phyloP scores from a whole-genome alignment of 1,140 invertebrate species.

The Lordiphosa stackelbergi region DNA sequence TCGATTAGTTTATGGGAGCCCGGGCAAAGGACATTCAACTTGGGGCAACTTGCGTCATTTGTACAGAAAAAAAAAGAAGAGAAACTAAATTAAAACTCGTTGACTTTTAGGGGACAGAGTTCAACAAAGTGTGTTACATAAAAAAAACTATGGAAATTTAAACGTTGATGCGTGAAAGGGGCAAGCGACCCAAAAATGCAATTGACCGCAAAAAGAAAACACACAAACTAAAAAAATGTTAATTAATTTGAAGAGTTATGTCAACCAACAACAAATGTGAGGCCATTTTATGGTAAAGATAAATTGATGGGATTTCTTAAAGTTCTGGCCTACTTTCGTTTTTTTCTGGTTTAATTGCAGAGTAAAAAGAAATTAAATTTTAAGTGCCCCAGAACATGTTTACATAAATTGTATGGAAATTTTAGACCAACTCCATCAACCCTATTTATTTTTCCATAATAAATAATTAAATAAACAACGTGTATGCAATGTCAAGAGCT shows the following conservation, averaged over 20 bases:
- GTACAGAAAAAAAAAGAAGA: conserved; percentile 9
- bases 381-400: conserved; percentile 1
- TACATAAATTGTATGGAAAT: too few species aligned
- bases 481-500: neutral
- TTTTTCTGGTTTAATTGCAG: conserved; percentile 25
- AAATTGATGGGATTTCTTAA: neutral
- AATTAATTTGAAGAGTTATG: conserved; percentile 39
- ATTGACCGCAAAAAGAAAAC: conserved; percentile 48
- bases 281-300: conserved; percentile 1
- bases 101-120: conserved; percentile 23
- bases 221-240: neutral
- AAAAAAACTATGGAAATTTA: conserved; percentile 19
- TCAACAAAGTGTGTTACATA: conserved; percentile 29
- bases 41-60: conserved; percentile 39
- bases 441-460: conserved; percentile 3
- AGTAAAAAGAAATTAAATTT: conserved; percentile 5
- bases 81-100: conserved; percentile 29
- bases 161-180: conserved; percentile 32
- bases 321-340: conserved; percentile 27
- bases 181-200: conserved; percentile 33
- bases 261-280: conserved; percentile 36
- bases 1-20: conserved; percentile 30
- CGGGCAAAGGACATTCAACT: conserved; percentile 58
- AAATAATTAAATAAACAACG: neutral
- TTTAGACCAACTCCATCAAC: too few species aligned